Percentiles rank a stretch among this genome's conserved stretches.
Conservation (phyloP, 2,888 invertebrate species). For the Hylaea fasciaria region DNA sequence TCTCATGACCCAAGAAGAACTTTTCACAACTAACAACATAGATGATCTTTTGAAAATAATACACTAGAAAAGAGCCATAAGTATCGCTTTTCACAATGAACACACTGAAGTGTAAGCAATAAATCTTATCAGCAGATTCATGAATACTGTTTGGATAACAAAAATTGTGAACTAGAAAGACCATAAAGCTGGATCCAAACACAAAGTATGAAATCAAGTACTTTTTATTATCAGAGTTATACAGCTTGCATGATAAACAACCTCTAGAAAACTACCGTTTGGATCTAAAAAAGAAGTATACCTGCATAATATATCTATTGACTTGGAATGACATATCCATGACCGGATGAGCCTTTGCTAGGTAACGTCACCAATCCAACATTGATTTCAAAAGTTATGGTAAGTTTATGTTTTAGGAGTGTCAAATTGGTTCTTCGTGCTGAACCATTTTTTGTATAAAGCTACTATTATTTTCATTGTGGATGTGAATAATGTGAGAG, state of each 20-base stretch:
- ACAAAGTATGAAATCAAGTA: neutral
- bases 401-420: constrained; percentile 78
- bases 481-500: constrained; percentile 20
- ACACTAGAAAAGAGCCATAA: neutral
- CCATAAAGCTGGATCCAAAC: neutral
- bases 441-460: constrained; percentile 44
- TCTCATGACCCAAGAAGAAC: no score
- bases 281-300: constrained; percentile 1
- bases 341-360: constrained; percentile 62
- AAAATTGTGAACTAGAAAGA: no score
- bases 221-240: neutral
- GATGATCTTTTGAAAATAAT: neutral
- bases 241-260: no score
- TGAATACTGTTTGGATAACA: neutral
- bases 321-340: constrained; percentile 60
- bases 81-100: no score
- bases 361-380: constrained; percentile 69
- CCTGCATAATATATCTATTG: neutral
- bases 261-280: neutral
- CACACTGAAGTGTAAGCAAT: neutral
- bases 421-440: constrained; percentile 72
- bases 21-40: neutral
- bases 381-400: constrained; percentile 64
- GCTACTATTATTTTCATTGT: constrained; percentile 40
- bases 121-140: constrained; percentile 3